Base-by-base conservation (phyloP, 1,140 invertebrate species). In the Leptinotarsa lineolata region DNA sequence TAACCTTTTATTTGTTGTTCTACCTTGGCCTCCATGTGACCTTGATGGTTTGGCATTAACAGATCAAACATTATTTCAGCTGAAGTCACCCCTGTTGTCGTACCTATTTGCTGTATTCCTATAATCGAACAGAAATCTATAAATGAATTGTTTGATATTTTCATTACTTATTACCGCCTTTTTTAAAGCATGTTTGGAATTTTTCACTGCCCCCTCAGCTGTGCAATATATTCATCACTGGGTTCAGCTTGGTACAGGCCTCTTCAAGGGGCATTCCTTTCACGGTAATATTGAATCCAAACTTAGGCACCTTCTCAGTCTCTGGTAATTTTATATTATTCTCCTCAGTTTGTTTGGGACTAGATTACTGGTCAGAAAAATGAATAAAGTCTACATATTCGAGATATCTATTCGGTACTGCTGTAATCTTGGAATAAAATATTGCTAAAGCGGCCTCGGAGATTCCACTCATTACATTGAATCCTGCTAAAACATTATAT, bases 311-410 rank as follows among this genome's bases (percentile, higher is more conserved):
- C 73, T 82, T 83, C 74, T 85, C 81, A 61, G 79, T 81, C 12
- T 84, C 83, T 68, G 84, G 83, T 74, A 83, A 72, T 73, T 84
- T 84, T 16, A 83, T 70, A 30, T 77, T 70, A 73, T 58, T 80
- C 69, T 85, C 84, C 48, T 98, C 96, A 82, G 93, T 91, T 82
- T 93, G 91, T 85, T 97, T 96, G 6, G 90, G 89, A 59, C 97
- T 94, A 78, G 92, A 94, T 86, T 92, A 99, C 83, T 98, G 94
- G 87, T 99, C 98, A 72, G 96, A 98, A 81, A 99, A 92, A 86
- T 99, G 97, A 84, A 99, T 94, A 85, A 93, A 99, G 84, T 99
- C 97, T 79, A 99, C 91, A 80, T 92, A 88, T 74, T 92, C 89
- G 76, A 93, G 89, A 88, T 94, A 97, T 86, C 95, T 97, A 74